Base-by-base conservation (phyloP, 1,140 invertebrate species). In the Aplysia californica region DNA sequence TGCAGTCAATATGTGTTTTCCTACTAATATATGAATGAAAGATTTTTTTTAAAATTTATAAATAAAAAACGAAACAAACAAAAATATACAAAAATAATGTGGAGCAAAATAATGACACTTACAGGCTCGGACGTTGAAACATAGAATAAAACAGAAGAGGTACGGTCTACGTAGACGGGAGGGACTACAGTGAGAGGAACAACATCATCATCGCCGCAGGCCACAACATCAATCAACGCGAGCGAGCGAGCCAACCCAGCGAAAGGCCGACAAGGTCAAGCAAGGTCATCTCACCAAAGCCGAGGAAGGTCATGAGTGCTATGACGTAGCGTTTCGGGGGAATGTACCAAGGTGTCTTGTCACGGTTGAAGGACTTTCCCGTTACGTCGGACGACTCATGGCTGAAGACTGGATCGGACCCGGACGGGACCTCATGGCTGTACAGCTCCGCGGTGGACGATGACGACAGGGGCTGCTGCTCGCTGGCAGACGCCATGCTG, bases 251-350 rank as follows among this genome's bases (percentile, higher is more conserved):
- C n/a, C n/a, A n/a, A n/a, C n/a, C n/a, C n/a, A n/a, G n/a, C n/a
- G n/a, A n/a, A n/a, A n/a, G n/a, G n/a, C n/a, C n/a, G n/a, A n/a
- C n/a, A n/a, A n/a, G n/a, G n/a, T n/a, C n/a, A n/a, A n/a, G n/a
- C n/a, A n/a, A n/a, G n/a, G n/a, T n/a, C n/a, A n/a, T n/a, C 79
- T 83, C 64, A 83, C 82, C 77, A 75, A 87, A 87, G 39, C 86
- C 86, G 50, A 87, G 75, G 61, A 87, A 87, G 1, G 85, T 85
- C 85, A 87, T 85, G 21, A 87, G 74, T 21, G 84, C 85, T 4
- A 87, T 78, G 67, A 87, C 66, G 58, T 87, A 86, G 68, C 86
- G 73, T 71, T 87, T 87, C 66, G 85, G 86, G 56, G 84, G 75
- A 29, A 69, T 75, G n/a, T 64, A 75, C 64, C 67, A 75, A 21